Evolutionary conservation across 1,140 invertebrate genomes (phyloP), one percentile per base, ranked within the genome.

Genomic region (Steinernema feltiae): DNA sequence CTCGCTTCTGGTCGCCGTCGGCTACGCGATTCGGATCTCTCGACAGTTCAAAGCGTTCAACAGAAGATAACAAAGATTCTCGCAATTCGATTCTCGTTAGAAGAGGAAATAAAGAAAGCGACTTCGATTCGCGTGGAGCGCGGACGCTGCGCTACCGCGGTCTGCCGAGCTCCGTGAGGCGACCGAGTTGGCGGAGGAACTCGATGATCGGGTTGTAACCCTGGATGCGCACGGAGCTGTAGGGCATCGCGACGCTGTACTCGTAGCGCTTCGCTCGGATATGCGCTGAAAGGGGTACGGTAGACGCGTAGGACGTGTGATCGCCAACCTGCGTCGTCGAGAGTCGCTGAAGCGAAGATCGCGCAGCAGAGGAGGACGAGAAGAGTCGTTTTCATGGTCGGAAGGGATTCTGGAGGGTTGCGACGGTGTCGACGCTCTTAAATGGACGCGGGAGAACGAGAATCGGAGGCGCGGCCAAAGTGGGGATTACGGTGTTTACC

Each of bases 31-130:
- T n/a, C 53, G 24, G 53, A 27, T 63, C 24, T 63, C 53, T 15
- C 53, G 53, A 63, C 53, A 63, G 53, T 63, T 63, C 53, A 63
- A 63, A 27, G 53, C 53, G 7, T 63, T 63, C 53, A 63, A 63
- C 24, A 63, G 53, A 63, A 63, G 53, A 21, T 63, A 18, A 41
- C 35, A 41, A 41, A 41, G 35, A 41, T 41, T 41, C 35, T 41
- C 18, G 35, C 7, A 41, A n/a, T n/a, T n/a, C n/a, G n/a, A n/a
- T n/a, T n/a, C n/a, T n/a, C n/a, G n/a, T n/a, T n/a, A n/a, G n/a
- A n/a, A n/a, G n/a, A n/a, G n/a, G n/a, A n/a, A n/a, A n/a, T n/a
- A n/a, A n/a, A n/a, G n/a, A n/a, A n/a, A n/a, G n/a, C n/a, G n/a
- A n/a, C n/a, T n/a, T n/a, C n/a, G n/a, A n/a, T n/a, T n/a, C n/a